Percentiles rank a stretch among this genome's conserved stretches.
Evolutionary conservation across 2,113 vertebrate species (phyloP).

Genomic region (Cairina moschata): DNA sequence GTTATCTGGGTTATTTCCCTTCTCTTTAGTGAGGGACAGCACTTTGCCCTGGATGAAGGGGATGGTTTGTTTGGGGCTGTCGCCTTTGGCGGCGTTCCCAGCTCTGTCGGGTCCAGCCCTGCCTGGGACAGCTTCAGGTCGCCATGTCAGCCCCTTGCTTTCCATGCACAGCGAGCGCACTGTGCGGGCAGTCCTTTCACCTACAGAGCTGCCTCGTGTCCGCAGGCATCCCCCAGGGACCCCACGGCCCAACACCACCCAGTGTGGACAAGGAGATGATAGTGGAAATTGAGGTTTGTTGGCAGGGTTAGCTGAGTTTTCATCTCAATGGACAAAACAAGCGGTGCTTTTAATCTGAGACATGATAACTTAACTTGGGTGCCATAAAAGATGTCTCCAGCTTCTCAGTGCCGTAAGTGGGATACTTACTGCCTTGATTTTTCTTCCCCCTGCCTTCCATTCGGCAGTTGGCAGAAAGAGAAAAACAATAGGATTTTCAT

Average conservation of each 20-base stretch:
- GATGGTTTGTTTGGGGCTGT: not conserved
- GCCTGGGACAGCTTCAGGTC: not conserved
- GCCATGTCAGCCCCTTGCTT: not conserved
- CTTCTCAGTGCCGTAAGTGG: not conserved
- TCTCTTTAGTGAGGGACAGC: not conserved
- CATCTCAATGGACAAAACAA: not conserved
- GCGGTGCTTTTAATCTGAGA: not conserved
- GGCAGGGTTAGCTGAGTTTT: not conserved
- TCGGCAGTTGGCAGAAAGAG: not conserved
- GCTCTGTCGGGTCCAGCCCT: not conserved
- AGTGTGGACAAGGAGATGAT: fast-evolving
- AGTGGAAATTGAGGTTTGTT: not conserved
- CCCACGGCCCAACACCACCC: not conserved
- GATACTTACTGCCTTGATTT: not conserved
- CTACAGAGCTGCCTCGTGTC: fast-evolving
- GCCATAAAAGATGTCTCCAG: not conserved
- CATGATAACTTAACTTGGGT: not conserved
- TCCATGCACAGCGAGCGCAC: fast-evolving
- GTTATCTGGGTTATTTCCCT: not conserved
- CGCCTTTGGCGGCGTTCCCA: not conserved
- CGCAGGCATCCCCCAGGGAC: fast-evolving
- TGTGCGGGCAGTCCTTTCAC: not conserved
- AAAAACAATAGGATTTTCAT: not conserved
- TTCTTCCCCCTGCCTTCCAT: not conserved
- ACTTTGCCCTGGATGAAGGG: not conserved